Percentiles rank a stretch among this genome's conserved stretches.
phyloP scores from a whole-genome alignment of 1,140 invertebrate genomes.

The Platyscapa corneri region DNA sequence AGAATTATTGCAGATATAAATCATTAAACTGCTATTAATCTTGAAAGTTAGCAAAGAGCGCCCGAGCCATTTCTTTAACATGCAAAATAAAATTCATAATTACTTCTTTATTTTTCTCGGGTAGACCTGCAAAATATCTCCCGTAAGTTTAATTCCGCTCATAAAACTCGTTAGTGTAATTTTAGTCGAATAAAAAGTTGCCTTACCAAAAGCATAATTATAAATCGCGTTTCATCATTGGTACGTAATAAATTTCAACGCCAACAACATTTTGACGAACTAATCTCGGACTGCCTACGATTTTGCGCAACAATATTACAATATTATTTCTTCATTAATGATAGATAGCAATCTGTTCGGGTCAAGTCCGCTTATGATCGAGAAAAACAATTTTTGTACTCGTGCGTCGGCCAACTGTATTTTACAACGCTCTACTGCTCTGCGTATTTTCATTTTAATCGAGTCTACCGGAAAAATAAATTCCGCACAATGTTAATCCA shows the following conservation, averaged over 20 bases:
- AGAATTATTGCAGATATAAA: not conserved
- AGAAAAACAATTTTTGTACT: too few species aligned
- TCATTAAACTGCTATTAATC: not conserved
- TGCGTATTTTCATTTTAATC: too few species aligned
- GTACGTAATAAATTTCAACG: not conserved
- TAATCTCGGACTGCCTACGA: not conserved
- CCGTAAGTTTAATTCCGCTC: not conserved
- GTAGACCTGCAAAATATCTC: not conserved
- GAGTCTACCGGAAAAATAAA: too few species aligned
- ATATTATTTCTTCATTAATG: not conserved
- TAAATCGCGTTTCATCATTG: not conserved
- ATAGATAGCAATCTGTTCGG: not conserved
- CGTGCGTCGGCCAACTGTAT: too few species aligned
- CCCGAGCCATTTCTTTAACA: not conserved
- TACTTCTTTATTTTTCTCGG: conserved; percentile 6
- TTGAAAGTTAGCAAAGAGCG: not conserved
- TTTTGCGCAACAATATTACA: not conserved
- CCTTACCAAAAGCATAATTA: not conserved
- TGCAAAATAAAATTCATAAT: not conserved
- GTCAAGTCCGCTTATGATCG: too few species aligned
- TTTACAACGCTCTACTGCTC: too few species aligned
- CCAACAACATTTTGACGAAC: not conserved
- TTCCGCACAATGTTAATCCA: too few species aligned
- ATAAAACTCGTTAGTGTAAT: not conserved
- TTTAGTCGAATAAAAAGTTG: not conserved